Evolutionary conservation across 1,140 invertebrate genomes (phyloP).

Genomic region (Platyscapa corneri): DNA sequence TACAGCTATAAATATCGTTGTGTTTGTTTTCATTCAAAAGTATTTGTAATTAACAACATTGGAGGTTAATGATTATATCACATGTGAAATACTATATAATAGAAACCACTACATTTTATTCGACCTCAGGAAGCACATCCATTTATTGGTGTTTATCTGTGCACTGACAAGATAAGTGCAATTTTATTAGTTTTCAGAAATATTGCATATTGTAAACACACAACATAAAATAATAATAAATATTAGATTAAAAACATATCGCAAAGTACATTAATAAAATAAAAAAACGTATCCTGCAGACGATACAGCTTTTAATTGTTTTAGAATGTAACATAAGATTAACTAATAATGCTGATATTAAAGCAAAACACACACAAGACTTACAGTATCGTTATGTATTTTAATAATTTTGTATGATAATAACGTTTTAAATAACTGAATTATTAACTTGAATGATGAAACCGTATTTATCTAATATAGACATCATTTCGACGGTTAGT

Average conservation of each 20-base stretch:
- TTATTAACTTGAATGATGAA: neutral
- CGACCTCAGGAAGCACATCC: neutral
- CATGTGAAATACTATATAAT: too few relatives aligned
- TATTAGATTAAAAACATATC: neutral
- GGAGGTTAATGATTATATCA: neutral
- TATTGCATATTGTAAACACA: neutral
- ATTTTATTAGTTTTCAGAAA: slow-evolving; percentile 13
- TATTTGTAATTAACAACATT: neutral
- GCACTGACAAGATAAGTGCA: slow-evolving; percentile 8
- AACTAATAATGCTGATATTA: too few relatives aligned
- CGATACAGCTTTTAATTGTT: too few relatives aligned
- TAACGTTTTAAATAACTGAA: neutral
- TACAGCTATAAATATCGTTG: neutral
- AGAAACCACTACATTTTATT: neutral
- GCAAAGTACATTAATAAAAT: neutral
- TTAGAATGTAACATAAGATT: too few relatives aligned
- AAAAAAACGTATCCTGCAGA: too few relatives aligned
- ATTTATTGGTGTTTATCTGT: slow-evolving; percentile 10
- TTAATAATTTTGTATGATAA: neutral
- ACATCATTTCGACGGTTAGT: neutral
- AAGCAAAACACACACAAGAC: too few relatives aligned
- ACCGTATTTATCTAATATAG: slow-evolving; percentile 1
- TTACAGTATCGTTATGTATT: neutral
- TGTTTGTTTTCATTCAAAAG: neutral
- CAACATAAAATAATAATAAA: too few relatives aligned